Percentiles rank a stretch among this genome's conserved stretches.
Evolutionary conservation across 2,888 invertebrate species (phyloP).

Genomic region (Rhagophthalmus giganteus): DNA sequence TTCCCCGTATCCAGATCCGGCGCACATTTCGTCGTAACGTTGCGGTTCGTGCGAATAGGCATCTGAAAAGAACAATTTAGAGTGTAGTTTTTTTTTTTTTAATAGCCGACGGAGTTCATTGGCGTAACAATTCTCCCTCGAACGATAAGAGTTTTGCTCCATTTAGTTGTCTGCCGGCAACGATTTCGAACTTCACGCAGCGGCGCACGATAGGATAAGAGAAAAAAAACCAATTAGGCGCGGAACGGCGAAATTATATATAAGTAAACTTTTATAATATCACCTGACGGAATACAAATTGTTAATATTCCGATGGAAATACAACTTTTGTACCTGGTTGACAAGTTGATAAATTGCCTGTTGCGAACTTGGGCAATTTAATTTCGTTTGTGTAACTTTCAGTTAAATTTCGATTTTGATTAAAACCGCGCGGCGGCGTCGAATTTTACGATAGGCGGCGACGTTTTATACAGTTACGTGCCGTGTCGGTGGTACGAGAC

Average conservation of each 20-base stretch:
- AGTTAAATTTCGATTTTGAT: too few relatives aligned
- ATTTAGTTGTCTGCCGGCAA: constrained; percentile 1
- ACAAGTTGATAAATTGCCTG: background rate
- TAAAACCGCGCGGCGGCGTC: too few relatives aligned
- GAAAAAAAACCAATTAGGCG: constrained; percentile 14
- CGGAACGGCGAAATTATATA: constrained; percentile 9
- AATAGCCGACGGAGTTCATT: background rate
- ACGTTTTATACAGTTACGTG: too few relatives aligned
- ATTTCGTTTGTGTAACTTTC: too few relatives aligned
- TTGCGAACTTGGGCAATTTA: background rate
- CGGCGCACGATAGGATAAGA: too few relatives aligned
- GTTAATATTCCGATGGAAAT: too few relatives aligned
- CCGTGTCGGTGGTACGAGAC: too few relatives aligned
- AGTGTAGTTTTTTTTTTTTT: background rate
- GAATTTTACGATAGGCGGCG: too few relatives aligned
- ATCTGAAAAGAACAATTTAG: constrained; percentile 43
- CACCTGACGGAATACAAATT: background rate
- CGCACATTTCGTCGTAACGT: constrained; percentile 56
- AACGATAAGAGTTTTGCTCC: background rate
- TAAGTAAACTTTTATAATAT: background rate
- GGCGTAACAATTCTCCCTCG: too few relatives aligned
- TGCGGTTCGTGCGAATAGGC: constrained; percentile 47
- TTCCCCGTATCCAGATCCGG: constrained; percentile 52
- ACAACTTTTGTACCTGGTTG: too few relatives aligned
- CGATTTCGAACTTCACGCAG: background rate